Conservation (phyloP, 2,888 invertebrate species). For the Netelia virgata region DNA sequence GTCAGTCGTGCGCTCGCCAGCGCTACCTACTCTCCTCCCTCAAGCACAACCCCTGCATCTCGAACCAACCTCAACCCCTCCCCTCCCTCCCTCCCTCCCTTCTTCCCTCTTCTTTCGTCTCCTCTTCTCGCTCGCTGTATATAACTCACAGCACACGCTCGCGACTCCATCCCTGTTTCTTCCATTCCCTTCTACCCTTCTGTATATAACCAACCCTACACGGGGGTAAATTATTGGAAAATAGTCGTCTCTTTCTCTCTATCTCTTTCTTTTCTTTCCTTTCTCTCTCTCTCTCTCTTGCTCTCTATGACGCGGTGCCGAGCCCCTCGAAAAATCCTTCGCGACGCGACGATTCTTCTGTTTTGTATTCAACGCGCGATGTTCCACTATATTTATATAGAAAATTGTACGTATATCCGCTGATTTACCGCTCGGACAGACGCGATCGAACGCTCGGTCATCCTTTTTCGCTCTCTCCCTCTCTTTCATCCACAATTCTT, state of each 20-base stretch:
- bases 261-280: too few relatives aligned
- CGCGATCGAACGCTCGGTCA: constrained; percentile 60
- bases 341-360: constrained; percentile 49
- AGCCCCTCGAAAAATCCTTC: constrained; percentile 57
- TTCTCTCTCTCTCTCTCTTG: too few relatives aligned
- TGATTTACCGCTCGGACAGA: constrained; percentile 45
- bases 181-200: constrained; percentile 14
- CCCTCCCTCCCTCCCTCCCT: constrained; percentile 44
- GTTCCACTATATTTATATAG: constrained; percentile 19
- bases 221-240: constrained; percentile 83
- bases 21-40: constrained; percentile 69
- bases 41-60: constrained; percentile 36
- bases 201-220: constrained; percentile 41
- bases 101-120: constrained; percentile 53
- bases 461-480: constrained; percentile 71
- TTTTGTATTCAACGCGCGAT: constrained; percentile 58
- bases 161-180: constrained; percentile 40
- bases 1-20: constrained; percentile 83
- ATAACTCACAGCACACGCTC: constrained; percentile 38
- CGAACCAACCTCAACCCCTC: constrained; percentile 25
- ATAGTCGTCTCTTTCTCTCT: constrained; percentile 75
- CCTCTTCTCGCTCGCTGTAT: constrained; percentile 56
- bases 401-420: constrained; percentile 34
- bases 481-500: constrained; percentile 68
- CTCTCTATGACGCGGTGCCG: constrained; percentile 44